Conservation (phyloP, 2,797 vertebrate species). For the Tapirus indicus region DNA sequence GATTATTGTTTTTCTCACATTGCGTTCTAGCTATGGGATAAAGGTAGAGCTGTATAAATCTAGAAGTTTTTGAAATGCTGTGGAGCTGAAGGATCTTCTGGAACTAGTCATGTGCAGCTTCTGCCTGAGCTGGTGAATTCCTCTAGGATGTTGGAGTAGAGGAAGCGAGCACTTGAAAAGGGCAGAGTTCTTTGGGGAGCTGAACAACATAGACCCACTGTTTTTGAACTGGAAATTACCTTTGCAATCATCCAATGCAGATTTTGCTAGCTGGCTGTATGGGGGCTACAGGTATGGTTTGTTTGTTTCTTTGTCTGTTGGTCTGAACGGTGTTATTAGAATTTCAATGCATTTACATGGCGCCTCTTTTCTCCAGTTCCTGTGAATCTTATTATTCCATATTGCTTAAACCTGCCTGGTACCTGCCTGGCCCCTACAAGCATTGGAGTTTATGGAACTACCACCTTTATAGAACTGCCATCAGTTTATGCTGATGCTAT, state of each 20-base stretch:
- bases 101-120: neutral
- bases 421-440: neutral
- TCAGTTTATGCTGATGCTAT: neutral
- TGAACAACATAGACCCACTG: accelerated
- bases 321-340: neutral
- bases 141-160: neutral
- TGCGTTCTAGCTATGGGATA: neutral
- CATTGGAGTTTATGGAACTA: neutral
- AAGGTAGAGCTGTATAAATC: neutral
- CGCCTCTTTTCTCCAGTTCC: neutral
- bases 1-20: neutral
- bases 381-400: accelerated
- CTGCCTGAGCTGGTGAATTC: neutral
- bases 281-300: neutral
- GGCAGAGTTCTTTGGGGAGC: neutral
- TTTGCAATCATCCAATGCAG: accelerated
- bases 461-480: neutral
- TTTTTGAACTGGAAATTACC: neutral
- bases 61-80: neutral
- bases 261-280: accelerated
- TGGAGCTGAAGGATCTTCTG: neutral
- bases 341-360: too few species aligned
- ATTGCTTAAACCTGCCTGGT: neutral
- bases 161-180: neutral
- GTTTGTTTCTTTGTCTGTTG: neutral